phyloP scores from a whole-genome alignment of 2,888 invertebrate genomes.

The Polia nebulosa region DNA sequence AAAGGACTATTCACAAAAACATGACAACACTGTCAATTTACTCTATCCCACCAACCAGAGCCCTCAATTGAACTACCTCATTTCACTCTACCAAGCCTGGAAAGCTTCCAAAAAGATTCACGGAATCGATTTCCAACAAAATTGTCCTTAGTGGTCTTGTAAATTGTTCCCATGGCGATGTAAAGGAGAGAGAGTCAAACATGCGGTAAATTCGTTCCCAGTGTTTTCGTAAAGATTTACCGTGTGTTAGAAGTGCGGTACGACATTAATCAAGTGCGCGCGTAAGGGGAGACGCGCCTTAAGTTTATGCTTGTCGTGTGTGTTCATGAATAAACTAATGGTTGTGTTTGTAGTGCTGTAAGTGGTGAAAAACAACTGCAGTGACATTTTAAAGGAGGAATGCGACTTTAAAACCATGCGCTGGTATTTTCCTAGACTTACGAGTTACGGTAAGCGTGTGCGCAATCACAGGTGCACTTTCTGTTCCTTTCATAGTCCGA shows the following conservation, averaged over 20 bases:
- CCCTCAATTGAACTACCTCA: not conserved
- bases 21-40: not conserved
- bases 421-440: too few species aligned
- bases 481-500: too few species aligned
- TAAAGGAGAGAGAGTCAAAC: slow-evolving; percentile 46
- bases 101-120: slow-evolving; percentile 28
- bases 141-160: slow-evolving; percentile 37
- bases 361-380: not conserved
- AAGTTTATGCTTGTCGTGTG: slow-evolving; percentile 20
- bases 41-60: not conserved
- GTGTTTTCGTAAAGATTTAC: slow-evolving; percentile 59
- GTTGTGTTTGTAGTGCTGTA: slow-evolving; percentile 6
- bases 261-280: slow-evolving; percentile 58
- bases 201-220: slow-evolving; percentile 54
- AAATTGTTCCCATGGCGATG: slow-evolving; percentile 49
- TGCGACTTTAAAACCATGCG: too few species aligned
- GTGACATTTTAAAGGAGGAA: not conserved
- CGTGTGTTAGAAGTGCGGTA: slow-evolving; percentile 11
- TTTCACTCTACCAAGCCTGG: not conserved
- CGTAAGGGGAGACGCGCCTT: slow-evolving; percentile 27
- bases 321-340: slow-evolving; percentile 49
- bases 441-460: too few species aligned
- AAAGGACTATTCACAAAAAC: slow-evolving; percentile 1
- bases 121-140: slow-evolving; percentile 41
- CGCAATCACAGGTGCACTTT: too few species aligned